Evolutionary conservation across 1,140 invertebrate genomes (phyloP).

Genomic region (Macrostomum lignano): DNA sequence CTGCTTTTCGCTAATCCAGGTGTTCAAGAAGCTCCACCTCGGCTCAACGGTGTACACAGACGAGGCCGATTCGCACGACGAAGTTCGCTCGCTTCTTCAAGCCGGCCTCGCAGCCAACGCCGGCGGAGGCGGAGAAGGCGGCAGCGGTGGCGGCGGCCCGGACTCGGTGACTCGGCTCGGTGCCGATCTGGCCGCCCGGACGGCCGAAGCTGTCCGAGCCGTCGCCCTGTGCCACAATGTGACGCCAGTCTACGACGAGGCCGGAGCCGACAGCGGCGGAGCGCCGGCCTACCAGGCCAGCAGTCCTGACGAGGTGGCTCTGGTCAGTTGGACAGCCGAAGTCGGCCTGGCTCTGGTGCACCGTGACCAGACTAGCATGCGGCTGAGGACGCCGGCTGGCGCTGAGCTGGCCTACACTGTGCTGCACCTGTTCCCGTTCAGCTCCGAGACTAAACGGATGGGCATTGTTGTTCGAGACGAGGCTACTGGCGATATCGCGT

Average conservation of each 20-base stretch:
- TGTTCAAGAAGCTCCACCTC: too few relatives aligned
- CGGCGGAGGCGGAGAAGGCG: too few relatives aligned
- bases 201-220: conserved; percentile 65
- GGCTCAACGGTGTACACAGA: too few relatives aligned
- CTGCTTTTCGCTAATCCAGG: too few relatives aligned
- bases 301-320: conserved; percentile 79
- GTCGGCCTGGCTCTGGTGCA: conserved; percentile 37
- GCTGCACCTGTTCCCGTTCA: conserved; percentile 85
- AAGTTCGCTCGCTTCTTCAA: too few relatives aligned
- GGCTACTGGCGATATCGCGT: conserved; percentile 54
- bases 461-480: conserved; percentile 75
- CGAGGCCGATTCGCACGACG: too few relatives aligned
- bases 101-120: too few relatives aligned
- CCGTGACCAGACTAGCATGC: conserved; percentile 46
- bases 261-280: conserved; percentile 10
- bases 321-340: conserved; percentile 46
- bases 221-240: conserved; percentile 93
- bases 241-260: conserved; percentile 63
- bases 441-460: conserved; percentile 91
- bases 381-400: conserved; percentile 38
- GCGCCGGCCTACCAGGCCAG: conserved; percentile 46
- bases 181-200: conserved; percentile 39
- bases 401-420: conserved; percentile 52
- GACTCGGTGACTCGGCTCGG: too few relatives aligned
- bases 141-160: too few relatives aligned